Evolutionary conservation across 2,888 invertebrate genomes (phyloP), one percentile per base, ranked within the genome.

Genomic region (Philhelius pedissequus): DNA sequence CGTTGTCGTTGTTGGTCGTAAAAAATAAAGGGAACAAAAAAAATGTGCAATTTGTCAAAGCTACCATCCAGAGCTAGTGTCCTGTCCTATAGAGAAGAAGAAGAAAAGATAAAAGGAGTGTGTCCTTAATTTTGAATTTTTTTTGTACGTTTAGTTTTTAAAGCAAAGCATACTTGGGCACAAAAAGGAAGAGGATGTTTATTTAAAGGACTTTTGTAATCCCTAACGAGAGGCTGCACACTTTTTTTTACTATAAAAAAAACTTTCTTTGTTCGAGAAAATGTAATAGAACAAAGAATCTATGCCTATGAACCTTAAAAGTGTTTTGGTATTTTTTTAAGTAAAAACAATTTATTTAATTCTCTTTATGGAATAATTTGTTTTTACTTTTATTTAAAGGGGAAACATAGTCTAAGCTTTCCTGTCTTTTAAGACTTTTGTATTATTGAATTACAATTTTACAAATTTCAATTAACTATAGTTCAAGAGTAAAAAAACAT

Each of bases 31-130:
- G 35, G 11, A 48, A 60, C n/a, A 48, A 9, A 38, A 32, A 27
- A 80, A 64, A 60, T 25, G 52, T 73, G 62, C 66, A 78, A 82
- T 82, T 82, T 82, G 82, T 82, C 82, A 82, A 66, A 77, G 64
- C 54, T 78, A 48, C 66, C 27, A 27, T 48, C 18, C 15, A 56
- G 35, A n/a, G n/a, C n/a, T n/a, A n/a, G n/a, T n/a, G n/a, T n/a
- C 54, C 22, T 25, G 30, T 62, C 40, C 27, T 13, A 11, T 35
- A 22, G 22, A 60, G 7, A 40, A 7, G 50, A 15, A 60, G 60
- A 38, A 20, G 11, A 70, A n/a, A n/a, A n/a, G 32, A 20, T 38
- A 35, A 25, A 35, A 60, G 18, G 52, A 32, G 81, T 38, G 50
- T 71, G 48, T 48, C 48, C 70, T 76, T 71, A 50, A 9, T 79